Base-by-base conservation (phyloP, 2,113 vertebrate genomes). In the Grammatotria lemairii region DNA sequence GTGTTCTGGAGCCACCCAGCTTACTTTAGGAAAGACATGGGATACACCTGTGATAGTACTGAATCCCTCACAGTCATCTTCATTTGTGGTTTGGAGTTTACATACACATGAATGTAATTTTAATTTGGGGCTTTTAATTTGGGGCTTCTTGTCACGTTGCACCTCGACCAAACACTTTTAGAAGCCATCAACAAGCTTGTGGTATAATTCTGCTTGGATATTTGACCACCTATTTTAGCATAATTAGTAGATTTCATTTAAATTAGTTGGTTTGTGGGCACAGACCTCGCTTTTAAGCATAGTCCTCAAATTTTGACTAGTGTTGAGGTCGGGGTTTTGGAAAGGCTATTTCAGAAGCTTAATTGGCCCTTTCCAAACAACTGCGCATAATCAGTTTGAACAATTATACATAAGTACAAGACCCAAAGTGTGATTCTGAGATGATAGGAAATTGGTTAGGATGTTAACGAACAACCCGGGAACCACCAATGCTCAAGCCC, bases 231-330 rank as follows among this genome's bases (percentile, higher is more conserved):
- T 40, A 21, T 40, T 21, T 40, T 40, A 40, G n/a, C n/a, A 68
- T 21, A 40, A 40, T 40, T 68, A 40, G 35, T 23, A 68, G 63
- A 68, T 0, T 21, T 68, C 0, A 4, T 68, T 40, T 68, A 21
- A 68, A 38, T 68, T 21, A 68, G 19, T 68, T 40, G 11, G 35
- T 68, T 68, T 68, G 35, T 68, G 35, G 63, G n/a, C 7, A 21
- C 35, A 68, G 0, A 21, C 35, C 4, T 65, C 4, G 1, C 19
- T 1, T 65, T 65, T 65, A 65, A 40, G 33, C 35, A 68, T 9
- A 13, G 4, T 68, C 63, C 63, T 21, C 33, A 68, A 68, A 68
- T 68, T 14, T 5, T 68, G 19, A 9, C 33, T 40, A 68, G 11
- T 3, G 31, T 40, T 68, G 60, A 68, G 60, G 60, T 68, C 1